Base-by-base conservation (phyloP, 2,113 vertebrate genomes). In the Serinus canaria region DNA sequence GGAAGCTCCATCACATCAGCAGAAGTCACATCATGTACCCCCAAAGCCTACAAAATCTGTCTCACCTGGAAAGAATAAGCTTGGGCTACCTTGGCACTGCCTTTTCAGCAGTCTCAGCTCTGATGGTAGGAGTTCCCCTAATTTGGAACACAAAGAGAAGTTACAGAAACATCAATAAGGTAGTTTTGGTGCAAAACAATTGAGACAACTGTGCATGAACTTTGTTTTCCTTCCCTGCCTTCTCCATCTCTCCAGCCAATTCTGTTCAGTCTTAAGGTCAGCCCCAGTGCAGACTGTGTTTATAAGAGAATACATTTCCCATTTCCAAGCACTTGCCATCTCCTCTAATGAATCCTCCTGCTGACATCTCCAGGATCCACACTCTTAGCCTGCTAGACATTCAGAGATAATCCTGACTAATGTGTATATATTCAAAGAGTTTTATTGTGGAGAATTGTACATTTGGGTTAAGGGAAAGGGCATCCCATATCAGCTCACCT, bases 361-460 rank as follows among this genome's bases (percentile, higher is more conserved):
- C 95, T 95, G 92, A 95, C n/a, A 2, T 66, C 83, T 91, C 92
- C 89, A 87, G 74, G 81, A 90, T 91, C 95, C 95, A 81, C 92
- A 95, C 90, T 95, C 90, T 87, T 92, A 88, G 89, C 76, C 92
- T 24, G 2, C 53, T 78, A 90, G 88, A 95, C 95, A 41, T 53
- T 84, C 90, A 75, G 84, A 94, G 93, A 96, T 96, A 96, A 97
- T 96, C 86, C 94, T 96, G 94, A 97, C 90, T 97, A 94, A 96
- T 97, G 94, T 94, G 87, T 92, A 85, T 83, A 59, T 87, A 90
- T 83, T 78, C 78, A 27, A 75, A 95, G 90, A 84, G 67, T 59
- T 94, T 90, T 91, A 91, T 95, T 95, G 85, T 83, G 63, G 60
- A 62, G 68, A 88, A 74, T 44, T 67, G 69, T 53, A 39, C 73